These are phyloP conservation scores for Acrocyrtus sp. DNA, from an alignment of 2,888 invertebrate species.

Conservation along the genomic window DNA sequence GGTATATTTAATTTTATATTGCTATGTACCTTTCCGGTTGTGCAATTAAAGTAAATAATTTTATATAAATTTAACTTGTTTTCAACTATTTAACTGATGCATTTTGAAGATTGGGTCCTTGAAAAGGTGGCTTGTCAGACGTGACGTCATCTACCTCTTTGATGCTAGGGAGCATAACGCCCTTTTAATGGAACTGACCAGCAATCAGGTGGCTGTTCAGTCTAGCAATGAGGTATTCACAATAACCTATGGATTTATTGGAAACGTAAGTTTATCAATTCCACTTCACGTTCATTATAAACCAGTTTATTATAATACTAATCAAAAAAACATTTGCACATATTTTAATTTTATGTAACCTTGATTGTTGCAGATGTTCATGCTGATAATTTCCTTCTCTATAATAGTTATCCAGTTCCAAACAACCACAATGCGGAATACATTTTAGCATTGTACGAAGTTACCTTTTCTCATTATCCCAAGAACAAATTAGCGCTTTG, in stretches of 20 bases:
- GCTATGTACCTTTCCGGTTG: neutral
- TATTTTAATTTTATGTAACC: too few relatives aligned
- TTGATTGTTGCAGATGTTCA: too few relatives aligned
- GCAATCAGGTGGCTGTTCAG: conserved; percentile 1
- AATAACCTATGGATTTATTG: conserved; percentile 5
- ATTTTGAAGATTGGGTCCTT: neutral
- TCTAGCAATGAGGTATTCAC: conserved; percentile 9
- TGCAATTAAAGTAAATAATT: neutral
- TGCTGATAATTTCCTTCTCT: too few relatives aligned
- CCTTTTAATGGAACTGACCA: conserved; percentile 1
- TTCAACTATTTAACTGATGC: neutral
- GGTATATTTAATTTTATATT: conserved; percentile 1
- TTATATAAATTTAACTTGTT: neutral
- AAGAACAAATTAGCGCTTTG: too few relatives aligned
- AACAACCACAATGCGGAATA: too few relatives aligned
- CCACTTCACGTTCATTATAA: too few relatives aligned
- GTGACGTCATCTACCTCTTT: conserved; percentile 5
- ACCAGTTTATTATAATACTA: too few relatives aligned
- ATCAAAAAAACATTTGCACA: too few relatives aligned
- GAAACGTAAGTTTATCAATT: conserved; percentile 16
- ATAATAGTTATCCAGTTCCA: too few relatives aligned
- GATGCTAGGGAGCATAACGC: neutral
- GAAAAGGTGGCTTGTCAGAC: conserved; percentile 7
- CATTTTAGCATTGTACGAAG: too few relatives aligned
- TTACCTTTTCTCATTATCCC: too few relatives aligned